Evolutionary conservation across 2,113 vertebrate genomes (phyloP).

Genomic region (Caloenas nicobarica): DNA sequence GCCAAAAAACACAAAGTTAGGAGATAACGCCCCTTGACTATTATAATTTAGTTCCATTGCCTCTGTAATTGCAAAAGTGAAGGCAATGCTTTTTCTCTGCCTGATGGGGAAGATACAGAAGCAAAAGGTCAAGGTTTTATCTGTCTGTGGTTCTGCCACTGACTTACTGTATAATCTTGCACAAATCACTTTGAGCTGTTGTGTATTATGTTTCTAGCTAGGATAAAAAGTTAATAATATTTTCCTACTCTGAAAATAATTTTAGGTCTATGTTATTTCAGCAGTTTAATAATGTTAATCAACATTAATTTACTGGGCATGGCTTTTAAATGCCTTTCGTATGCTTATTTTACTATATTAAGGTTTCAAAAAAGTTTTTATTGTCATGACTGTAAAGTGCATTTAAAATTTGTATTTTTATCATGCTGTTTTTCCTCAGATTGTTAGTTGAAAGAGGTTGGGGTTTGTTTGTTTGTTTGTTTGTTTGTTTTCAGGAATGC

Average conservation of each 20-base stretch:
- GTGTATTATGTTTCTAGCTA: background rate
- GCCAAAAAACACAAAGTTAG: background rate
- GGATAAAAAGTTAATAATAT: background rate
- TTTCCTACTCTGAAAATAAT: background rate
- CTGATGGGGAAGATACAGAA: background rate
- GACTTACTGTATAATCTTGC: background rate
- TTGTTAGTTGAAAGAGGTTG: background rate
- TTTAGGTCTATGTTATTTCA: background rate
- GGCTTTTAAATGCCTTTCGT: background rate
- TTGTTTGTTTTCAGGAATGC: background rate
- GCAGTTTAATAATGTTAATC: background rate
- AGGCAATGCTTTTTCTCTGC: conserved; percentile 18
- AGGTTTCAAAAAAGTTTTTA: background rate
- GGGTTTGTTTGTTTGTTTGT: background rate
- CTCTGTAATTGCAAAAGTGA: conserved; percentile 41
- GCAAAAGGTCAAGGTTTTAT: conserved; percentile 26
- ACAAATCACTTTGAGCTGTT: background rate
- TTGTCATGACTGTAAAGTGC: background rate
- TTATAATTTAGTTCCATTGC: conserved; percentile 26
- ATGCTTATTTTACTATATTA: background rate
- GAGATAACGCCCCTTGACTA: conserved; percentile 2
- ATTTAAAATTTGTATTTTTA: background rate
- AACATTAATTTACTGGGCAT: background rate
- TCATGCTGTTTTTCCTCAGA: background rate
- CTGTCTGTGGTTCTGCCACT: background rate